phyloP scores from a whole-genome alignment of 2,797 vertebrate genomes.

The Parotocinclus haroldoi region DNA sequence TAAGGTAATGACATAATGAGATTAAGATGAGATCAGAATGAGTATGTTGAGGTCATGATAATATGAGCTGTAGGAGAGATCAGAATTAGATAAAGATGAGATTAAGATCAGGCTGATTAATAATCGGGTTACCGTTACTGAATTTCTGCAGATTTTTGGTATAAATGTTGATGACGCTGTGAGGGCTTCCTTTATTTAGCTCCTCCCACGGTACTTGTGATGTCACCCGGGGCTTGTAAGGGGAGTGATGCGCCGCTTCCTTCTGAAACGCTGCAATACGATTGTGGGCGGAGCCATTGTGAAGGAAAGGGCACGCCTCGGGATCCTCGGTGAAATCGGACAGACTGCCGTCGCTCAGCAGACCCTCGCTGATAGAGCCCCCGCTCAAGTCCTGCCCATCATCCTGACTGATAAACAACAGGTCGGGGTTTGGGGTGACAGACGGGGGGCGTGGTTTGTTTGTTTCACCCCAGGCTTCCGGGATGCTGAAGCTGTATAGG shows the following conservation, averaged over 20 bases:
- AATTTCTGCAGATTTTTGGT: constrained; percentile 79
- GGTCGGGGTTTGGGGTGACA: not conserved
- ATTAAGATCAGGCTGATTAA: not conserved
- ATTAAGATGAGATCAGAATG: too few relatives aligned
- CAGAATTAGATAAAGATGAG: too few relatives aligned
- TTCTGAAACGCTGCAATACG: constrained; percentile 83
- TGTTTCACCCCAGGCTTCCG: constrained; percentile 59
- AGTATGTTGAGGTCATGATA: too few relatives aligned
- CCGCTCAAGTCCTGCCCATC: constrained; percentile 70
- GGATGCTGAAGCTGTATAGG: constrained; percentile 73
- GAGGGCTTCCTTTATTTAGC: constrained; percentile 87
- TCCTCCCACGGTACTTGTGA: constrained; percentile 81
- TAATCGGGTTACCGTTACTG: constrained; percentile 72
- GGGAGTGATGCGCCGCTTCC: constrained; percentile 78
- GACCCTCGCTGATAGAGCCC: constrained; percentile 89
- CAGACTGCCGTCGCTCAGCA: constrained; percentile 83
- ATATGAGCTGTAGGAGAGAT: too few relatives aligned
- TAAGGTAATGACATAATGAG: too few relatives aligned
- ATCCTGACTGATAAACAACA: not conserved
- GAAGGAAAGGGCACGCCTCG: constrained; percentile 69
- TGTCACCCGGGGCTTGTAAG: constrained; percentile 60
- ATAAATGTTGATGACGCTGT: constrained; percentile 95
- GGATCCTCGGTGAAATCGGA: constrained; percentile 46
- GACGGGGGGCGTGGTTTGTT: constrained; percentile 6
- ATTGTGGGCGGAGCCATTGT: constrained; percentile 60